phyloP scores from a whole-genome alignment of 2,797 vertebrate species.

The Chelon labrosus region DNA sequence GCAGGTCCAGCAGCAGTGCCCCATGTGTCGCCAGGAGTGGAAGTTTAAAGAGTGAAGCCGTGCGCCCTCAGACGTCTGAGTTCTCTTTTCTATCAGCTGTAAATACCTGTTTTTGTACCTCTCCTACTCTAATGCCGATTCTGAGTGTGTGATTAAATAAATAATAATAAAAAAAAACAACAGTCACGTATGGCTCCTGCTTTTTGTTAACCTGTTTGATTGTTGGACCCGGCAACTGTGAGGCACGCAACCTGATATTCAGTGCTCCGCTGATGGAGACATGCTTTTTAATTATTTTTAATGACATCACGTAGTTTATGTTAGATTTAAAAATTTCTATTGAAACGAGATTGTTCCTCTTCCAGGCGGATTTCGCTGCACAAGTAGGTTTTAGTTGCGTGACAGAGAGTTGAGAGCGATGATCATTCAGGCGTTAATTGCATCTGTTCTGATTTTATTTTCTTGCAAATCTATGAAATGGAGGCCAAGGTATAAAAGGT shows the following conservation, averaged over 20 bases:
- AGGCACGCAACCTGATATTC: not conserved
- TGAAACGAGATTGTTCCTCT: too few species aligned
- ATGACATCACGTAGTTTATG: not conserved
- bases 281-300: not conserved
- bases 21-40: constrained; percentile 99
- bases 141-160: constrained; percentile 6
- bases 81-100: constrained; percentile 41
- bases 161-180: not conserved
- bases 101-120: constrained; percentile 51
- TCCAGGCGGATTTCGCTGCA: too few species aligned
- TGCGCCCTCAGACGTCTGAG: not conserved
- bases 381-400: too few species aligned
- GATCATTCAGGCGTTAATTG: too few species aligned
- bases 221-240: not conserved
- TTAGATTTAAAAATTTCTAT: too few species aligned
- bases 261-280: not conserved
- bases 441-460: too few species aligned
- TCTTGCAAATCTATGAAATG: not conserved
- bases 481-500: constrained; percentile 1
- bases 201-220: not conserved
- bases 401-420: too few species aligned
- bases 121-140: not conserved
- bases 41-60: constrained; percentile 93
- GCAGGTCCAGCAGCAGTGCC: constrained; percentile 98
- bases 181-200: not conserved